Evolutionary conservation across 2,113 vertebrate species (phyloP).

Genomic region (Nothobranchius kuhntae): DNA sequence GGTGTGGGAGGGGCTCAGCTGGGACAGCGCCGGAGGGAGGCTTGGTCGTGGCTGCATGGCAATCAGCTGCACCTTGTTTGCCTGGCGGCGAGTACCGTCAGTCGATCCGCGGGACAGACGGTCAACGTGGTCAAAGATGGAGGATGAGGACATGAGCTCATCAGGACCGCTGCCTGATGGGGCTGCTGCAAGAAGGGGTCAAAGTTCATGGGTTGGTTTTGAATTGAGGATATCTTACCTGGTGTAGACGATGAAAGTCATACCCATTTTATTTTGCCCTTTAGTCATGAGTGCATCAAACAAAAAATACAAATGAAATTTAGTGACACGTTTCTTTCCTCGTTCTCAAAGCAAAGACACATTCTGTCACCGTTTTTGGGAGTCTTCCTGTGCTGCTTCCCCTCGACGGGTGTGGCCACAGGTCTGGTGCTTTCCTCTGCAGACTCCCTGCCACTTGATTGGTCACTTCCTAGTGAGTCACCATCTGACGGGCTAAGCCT

Average conservation of each 20-base stretch:
- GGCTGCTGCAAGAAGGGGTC: slow-evolving; percentile 57
- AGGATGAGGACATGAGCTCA: slow-evolving; percentile 90
- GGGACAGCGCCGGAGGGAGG: slow-evolving; percentile 72
- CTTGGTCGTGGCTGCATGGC: slow-evolving; percentile 94
- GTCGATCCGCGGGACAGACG: slow-evolving; percentile 87
- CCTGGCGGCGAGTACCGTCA: slow-evolving; percentile 84
- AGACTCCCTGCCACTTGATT: slow-evolving; percentile 89
- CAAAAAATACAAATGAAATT: slow-evolving; percentile 5
- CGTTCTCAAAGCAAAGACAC: neutral
- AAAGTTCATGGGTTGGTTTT: neutral
- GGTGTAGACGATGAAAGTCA: neutral
- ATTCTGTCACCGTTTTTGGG: slow-evolving; percentile 82
- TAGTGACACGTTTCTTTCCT: neutral
- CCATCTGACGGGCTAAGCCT: slow-evolving; percentile 93
- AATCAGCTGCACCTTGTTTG: slow-evolving; percentile 94
- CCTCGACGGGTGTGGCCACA: slow-evolving; percentile 77
- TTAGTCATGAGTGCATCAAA: slow-evolving; percentile 8
- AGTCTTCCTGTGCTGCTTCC: slow-evolving; percentile 81
- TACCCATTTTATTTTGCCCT: slow-evolving; percentile 68
- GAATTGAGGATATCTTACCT: too few species aligned
- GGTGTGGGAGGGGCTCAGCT: slow-evolving; percentile 80
- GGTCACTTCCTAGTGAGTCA: slow-evolving; percentile 91
- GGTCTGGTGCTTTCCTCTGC: slow-evolving; percentile 85
- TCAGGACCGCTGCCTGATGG: slow-evolving; percentile 81
- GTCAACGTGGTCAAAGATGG: slow-evolving; percentile 96